Conservation (phyloP, 2,888 invertebrate species). For the Tenthredo distinguenda region DNA sequence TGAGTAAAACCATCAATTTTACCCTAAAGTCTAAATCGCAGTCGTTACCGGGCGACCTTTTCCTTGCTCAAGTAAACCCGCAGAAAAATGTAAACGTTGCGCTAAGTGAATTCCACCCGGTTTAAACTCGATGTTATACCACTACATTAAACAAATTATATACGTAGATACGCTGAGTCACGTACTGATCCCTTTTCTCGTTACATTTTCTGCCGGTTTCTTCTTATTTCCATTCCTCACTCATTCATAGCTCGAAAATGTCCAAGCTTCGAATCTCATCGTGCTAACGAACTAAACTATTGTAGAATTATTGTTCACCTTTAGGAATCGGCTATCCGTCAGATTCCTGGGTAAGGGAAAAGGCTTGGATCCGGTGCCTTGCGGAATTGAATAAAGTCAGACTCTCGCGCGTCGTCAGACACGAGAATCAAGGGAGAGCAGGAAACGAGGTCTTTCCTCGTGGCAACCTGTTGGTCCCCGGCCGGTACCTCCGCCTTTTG, state of each 20-base stretch:
- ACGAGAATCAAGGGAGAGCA: slow-evolving; percentile 42
- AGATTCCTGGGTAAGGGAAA: neutral
- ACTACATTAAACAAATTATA: slow-evolving; percentile 22
- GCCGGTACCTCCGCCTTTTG: slow-evolving; percentile 26
- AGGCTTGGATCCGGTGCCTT: neutral
- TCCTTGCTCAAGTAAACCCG: neutral
- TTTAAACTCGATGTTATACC: slow-evolving; percentile 6
- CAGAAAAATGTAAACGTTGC: slow-evolving; percentile 1
- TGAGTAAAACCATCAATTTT: slow-evolving; percentile 53
- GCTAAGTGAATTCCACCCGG: slow-evolving; percentile 1
- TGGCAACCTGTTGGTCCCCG: slow-evolving; percentile 42
- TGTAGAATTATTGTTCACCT: neutral
- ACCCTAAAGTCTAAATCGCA: slow-evolving; percentile 35
- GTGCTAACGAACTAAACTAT: neutral
- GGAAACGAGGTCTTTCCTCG: slow-evolving; percentile 45
- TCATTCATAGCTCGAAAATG: neutral
- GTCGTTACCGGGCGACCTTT: slow-evolving; percentile 37
- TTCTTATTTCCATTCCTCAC: neutral
- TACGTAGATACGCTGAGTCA: neutral
- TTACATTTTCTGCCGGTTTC: neutral
- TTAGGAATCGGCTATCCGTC: neutral
- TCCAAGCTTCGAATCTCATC: neutral
- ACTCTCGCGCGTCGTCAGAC: slow-evolving; percentile 27
- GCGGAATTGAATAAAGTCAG: slow-evolving; percentile 26
- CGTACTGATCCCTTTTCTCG: neutral